Base-by-base conservation (phyloP, 2,888 invertebrate genomes). In the Amiota mariae region DNA sequence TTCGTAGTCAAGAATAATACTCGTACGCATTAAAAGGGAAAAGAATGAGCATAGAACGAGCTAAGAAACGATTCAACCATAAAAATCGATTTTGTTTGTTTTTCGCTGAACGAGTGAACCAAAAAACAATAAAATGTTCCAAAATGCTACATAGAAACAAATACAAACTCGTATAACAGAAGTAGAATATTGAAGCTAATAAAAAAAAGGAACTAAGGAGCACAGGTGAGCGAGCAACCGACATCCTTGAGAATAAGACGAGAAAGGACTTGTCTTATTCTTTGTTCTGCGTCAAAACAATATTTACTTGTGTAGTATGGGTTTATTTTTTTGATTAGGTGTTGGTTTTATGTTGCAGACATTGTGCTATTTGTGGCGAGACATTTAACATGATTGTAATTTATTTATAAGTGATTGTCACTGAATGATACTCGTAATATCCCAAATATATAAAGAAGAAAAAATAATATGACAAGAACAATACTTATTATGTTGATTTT, bases 361-460 rank as follows among this genome's bases (percentile, higher is more conserved):
- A 66, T 20, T 64, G 46, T 64, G 46, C 8, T 18, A 64, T 46
- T 47, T 64, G 46, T 64, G n/a, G 64, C 46, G 12, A 18, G 56
- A 15, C n/a, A 47, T 46, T 24, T 59, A 57, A 59, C 18, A 36
- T 78, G 80, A 74, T 76, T 48, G 72, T 76, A 80, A 82, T 81
- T 84, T 85, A 82, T 85, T 85, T 82, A 85, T 82, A 77, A 79
- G 73, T 73, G 80, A 84, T 84, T 80, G 73, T 71, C 66, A 85
- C 82, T 9, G 9, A 48, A 49, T 66, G 18, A 48, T 49, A n/a
- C n/a, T n/a, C n/a, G n/a, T n/a, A 49, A 48, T 63, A 15, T 63
- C 46, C 46, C 1, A 15, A 18, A 49, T 12, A 3, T 24, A 6
- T 11, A n/a, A 20, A 49, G 0, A 64, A n/a, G 48, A 64, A n/a